Conservation (phyloP, 2,797 vertebrate genomes). For the Stomatorhinus walkeri region DNA sequence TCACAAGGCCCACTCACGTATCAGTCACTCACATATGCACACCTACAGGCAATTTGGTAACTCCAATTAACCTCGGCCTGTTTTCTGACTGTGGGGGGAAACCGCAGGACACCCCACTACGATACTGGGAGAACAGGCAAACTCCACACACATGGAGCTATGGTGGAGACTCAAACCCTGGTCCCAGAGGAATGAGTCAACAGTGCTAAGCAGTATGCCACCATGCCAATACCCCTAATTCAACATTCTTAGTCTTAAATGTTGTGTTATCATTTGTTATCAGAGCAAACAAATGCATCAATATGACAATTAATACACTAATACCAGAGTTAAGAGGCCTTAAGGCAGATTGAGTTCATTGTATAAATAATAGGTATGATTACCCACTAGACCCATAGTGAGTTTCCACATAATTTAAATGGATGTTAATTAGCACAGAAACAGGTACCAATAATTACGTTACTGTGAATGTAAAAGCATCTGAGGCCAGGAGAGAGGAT, state of each 20-base stretch:
- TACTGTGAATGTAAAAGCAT: neutral
- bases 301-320: neutral
- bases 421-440: neutral
- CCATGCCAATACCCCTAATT: neutral
- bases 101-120: neutral
- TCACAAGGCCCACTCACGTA: neutral
- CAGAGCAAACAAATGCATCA: neutral
- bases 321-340: neutral
- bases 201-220: neutral
- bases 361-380: neutral
- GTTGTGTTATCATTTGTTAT: neutral
- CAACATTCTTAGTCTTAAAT: neutral
- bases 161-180: neutral
- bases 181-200: neutral
- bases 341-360: neutral
- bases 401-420: neutral
- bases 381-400: neutral
- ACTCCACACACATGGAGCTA: neutral
- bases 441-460: neutral
- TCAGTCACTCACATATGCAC: neutral
- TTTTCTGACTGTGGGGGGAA: neutral
- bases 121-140: neutral
- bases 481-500: neutral
- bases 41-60: neutral
- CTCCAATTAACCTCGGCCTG: neutral